These are phyloP conservation scores for Sus scrofa DNA, from an alignment of 2,113 vertebrate species.

Conservation along the genomic window DNA sequence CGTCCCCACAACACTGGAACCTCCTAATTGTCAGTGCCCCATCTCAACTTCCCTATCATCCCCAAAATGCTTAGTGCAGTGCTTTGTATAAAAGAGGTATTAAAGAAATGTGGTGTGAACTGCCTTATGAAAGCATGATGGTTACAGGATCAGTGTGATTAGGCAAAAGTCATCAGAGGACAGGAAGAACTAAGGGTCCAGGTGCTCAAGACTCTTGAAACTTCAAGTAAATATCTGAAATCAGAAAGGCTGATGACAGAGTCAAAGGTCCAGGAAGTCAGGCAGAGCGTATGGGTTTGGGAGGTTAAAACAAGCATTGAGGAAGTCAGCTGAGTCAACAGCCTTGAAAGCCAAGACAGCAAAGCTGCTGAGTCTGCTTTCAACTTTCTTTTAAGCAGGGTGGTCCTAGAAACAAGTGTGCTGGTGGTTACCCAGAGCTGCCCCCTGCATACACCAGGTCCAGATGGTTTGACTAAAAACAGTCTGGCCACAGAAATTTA, in stretches of 20 bases:
- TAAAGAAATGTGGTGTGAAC: not conserved
- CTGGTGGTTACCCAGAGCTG: not conserved
- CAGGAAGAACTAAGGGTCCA: not conserved
- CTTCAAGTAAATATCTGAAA: conserved; percentile 4
- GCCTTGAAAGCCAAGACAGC: not conserved
- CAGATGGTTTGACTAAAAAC: conserved; percentile 56
- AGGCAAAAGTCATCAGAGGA: not conserved
- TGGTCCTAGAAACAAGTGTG: conserved; percentile 2
- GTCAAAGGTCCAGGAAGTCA: not conserved
- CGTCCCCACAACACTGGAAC: not conserved
- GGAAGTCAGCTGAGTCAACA: not conserved
- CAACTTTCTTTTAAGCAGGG: conserved; percentile 10
- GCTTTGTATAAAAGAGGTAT: not conserved
- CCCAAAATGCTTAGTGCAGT: not conserved
- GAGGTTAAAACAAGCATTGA: not conserved
- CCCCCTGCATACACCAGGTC: not conserved
- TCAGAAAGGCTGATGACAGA: not conserved
- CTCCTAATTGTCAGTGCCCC: not conserved
- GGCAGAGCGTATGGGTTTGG: not conserved
- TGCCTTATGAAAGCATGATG: not conserved
- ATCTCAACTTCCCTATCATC: not conserved
- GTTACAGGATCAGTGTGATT: not conserved
- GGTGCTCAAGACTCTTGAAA: not conserved
- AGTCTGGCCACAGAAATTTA: conserved; percentile 25
- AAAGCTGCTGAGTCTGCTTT: not conserved